A percentile compares a stretch with the other conserved stretches of the same genome.
Evolutionary conservation across 2,797 vertebrate species (phyloP).

Genomic region (Heliangelus exortis): DNA sequence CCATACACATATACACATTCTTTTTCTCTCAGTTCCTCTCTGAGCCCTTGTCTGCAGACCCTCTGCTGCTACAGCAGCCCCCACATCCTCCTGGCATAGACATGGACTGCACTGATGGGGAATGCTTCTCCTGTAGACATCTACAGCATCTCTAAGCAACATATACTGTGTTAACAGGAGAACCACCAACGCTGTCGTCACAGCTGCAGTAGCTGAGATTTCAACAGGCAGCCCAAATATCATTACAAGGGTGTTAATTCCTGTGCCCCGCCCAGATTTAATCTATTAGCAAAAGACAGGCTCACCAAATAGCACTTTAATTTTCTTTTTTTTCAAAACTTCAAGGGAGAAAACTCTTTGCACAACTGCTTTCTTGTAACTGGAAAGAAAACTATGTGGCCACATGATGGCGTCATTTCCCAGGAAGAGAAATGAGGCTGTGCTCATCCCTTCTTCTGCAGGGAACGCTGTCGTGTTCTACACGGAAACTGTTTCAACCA

Average conservation of each 20-base stretch:
- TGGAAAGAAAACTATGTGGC: not conserved
- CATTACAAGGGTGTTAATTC: not conserved
- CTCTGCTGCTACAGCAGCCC: not conserved
- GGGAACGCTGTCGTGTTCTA: not conserved
- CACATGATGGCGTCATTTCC: conserved; percentile 69
- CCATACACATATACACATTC: not conserved
- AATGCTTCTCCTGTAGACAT: not conserved
- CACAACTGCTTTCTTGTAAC: not conserved
- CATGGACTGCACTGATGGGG: fast-evolving
- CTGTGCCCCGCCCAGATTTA: not conserved
- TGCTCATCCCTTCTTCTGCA: not conserved
- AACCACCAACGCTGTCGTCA: not conserved
- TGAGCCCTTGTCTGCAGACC: not conserved
- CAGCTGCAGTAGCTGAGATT: not conserved
- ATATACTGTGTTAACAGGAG: not conserved
- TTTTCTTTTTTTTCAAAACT: not conserved
- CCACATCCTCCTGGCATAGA: not conserved
- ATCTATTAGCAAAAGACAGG: not conserved
- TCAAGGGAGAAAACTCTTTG: not conserved
- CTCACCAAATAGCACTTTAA: not conserved
- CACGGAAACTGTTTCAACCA: not conserved
- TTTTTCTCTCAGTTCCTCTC: not conserved
- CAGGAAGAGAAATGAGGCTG: not conserved
- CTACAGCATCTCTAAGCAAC: not conserved
- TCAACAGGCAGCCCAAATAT: not conserved